phyloP scores from a whole-genome alignment of 2,113 vertebrate genomes.

The Gymnarchus niloticus region DNA sequence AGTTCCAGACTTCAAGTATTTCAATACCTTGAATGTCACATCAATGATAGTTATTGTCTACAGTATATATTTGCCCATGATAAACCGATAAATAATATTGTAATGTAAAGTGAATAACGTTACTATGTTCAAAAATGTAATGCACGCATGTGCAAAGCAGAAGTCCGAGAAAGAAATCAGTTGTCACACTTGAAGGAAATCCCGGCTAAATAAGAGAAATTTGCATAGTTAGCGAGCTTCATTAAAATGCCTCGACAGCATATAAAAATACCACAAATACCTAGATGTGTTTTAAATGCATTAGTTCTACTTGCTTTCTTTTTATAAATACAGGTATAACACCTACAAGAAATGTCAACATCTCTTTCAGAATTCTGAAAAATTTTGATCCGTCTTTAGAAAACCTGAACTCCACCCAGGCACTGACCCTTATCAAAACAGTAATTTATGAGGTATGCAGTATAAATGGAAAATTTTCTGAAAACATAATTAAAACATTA shows the following conservation, averaged over 20 bases:
- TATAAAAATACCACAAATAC: neutral
- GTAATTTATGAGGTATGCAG: slow-evolving; percentile 44
- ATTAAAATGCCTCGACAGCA: no score
- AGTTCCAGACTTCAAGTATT: neutral
- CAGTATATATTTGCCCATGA: no score
- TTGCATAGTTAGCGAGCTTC: no score
- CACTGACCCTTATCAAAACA: slow-evolving; percentile 29
- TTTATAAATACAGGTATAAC: slow-evolving; percentile 33
- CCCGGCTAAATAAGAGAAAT: no score
- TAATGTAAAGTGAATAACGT: no score
- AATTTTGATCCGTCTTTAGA: slow-evolving; percentile 28
- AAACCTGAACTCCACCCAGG: slow-evolving; percentile 34
- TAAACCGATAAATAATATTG: no score
- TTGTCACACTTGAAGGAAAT: no score
- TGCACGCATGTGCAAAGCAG: no score
- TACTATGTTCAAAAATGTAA: no score
- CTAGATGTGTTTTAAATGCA: neutral
- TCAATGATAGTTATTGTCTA: neutral
- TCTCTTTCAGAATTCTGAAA: slow-evolving; percentile 43
- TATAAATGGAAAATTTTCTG: neutral
- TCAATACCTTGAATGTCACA: neutral
- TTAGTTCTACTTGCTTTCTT: neutral
- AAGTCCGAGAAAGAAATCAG: no score
- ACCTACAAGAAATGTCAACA: slow-evolving; percentile 46
- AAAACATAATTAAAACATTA: neutral